phyloP scores from a whole-genome alignment of 2,113 vertebrate species.

The Kobus ellipsiprymnus region DNA sequence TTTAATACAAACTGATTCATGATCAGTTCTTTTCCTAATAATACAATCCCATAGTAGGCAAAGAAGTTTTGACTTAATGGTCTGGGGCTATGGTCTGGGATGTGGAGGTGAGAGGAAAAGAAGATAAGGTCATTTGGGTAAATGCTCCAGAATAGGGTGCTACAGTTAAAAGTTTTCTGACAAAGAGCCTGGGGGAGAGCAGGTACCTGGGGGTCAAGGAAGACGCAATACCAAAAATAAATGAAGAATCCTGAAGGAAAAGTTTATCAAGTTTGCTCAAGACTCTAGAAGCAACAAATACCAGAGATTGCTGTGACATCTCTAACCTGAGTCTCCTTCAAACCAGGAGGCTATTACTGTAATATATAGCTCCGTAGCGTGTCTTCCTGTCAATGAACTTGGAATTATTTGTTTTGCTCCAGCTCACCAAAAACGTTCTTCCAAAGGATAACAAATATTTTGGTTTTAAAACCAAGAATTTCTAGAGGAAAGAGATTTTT shows the following conservation, averaged over 20 bases:
- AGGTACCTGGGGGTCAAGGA: background rate
- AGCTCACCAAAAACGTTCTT: background rate
- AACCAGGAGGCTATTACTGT: background rate
- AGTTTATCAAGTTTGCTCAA: background rate
- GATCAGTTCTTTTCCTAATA: background rate
- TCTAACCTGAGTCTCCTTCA: background rate
- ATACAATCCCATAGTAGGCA: background rate
- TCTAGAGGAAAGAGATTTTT: background rate
- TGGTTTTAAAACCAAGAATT: slow-evolving; percentile 7
- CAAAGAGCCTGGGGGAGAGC: background rate
- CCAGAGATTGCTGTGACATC: background rate
- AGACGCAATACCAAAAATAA: background rate
- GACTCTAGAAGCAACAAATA: background rate
- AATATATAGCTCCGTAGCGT: background rate
- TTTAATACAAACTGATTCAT: background rate
- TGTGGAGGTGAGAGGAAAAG: background rate
- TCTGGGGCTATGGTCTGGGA: background rate
- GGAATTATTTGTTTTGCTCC: background rate
- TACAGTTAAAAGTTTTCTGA: background rate
- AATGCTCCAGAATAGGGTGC: background rate
- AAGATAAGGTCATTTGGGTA: background rate
- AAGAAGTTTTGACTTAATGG: background rate
- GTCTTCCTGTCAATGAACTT: background rate
- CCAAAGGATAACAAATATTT: background rate
- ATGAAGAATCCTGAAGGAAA: background rate